A percentile compares a stretch with the other conserved stretches of the same genome.
These are phyloP conservation scores for Trissonchulus sp. DNA, from an alignment of 2,888 invertebrate species.

Conservation along the genomic window DNA sequence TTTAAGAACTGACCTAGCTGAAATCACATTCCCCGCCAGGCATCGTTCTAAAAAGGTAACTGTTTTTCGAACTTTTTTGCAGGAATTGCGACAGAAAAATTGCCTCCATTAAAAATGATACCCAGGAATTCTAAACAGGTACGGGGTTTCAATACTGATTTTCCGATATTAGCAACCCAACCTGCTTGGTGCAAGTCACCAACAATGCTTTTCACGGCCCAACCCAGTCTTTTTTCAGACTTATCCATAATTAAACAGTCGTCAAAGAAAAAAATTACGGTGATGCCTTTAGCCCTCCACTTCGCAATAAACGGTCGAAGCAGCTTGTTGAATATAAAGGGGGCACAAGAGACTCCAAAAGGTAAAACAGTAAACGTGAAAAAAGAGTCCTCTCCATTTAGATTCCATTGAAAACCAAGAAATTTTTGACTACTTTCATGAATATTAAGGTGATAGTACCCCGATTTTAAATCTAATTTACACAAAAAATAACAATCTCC, in stretches of 20 bases:
- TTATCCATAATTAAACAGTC: conserved; percentile 1
- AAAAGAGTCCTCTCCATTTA: neutral
- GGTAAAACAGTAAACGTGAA: conserved; percentile 10
- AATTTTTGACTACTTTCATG: neutral
- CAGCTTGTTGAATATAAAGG: neutral
- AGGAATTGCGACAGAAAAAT: conserved; percentile 7
- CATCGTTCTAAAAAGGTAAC: neutral
- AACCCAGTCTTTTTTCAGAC: neutral
- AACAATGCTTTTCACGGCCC: neutral
- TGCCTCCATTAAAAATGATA: neutral
- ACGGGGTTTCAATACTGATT: neutral
- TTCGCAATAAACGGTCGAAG: neutral
- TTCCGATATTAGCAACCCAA: neutral
- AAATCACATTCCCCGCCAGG: neutral
- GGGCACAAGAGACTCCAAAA: conserved; percentile 2
- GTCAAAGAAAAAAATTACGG: neutral
- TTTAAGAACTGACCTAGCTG: neutral
- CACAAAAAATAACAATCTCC: too few relatives aligned
- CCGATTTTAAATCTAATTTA: conserved; percentile 10
- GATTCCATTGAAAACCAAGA: neutral
- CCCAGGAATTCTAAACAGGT: neutral
- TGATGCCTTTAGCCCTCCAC: neutral
- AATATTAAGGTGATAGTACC: conserved; percentile 1
- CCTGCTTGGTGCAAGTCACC: neutral
- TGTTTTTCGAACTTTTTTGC: neutral